phyloP scores from a whole-genome alignment of 2,797 vertebrate species.

The Pangasius djambal region DNA sequence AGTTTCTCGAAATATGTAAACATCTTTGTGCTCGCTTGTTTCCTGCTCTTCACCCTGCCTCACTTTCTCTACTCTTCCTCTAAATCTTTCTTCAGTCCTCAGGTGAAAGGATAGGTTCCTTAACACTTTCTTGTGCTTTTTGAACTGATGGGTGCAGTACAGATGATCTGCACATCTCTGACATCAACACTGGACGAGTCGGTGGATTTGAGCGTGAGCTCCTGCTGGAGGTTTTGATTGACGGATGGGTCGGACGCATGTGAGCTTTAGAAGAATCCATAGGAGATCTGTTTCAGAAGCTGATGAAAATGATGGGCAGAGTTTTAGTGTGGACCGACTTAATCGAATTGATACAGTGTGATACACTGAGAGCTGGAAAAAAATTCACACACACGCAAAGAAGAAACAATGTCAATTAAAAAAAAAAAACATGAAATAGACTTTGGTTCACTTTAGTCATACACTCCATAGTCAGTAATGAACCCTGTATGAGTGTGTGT shows the following conservation, averaged over 20 bases:
- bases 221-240: conserved; percentile 51
- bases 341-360: not conserved
- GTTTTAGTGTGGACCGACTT: not conserved
- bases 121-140: conserved; percentile 9
- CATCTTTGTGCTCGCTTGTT: not conserved
- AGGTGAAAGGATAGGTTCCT: not conserved
- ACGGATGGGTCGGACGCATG: conserved; percentile 54
- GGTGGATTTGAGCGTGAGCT: not conserved
- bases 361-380: not conserved
- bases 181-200: conserved; percentile 12
- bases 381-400: not conserved
- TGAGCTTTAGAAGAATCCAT: conserved; percentile 55
- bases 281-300: conserved; percentile 60
- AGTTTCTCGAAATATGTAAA: not conserved
- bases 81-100: not conserved
- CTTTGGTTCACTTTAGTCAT: not conserved
- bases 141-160: not conserved
- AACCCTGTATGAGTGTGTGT: conserved; percentile 12
- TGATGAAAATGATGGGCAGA: not conserved
- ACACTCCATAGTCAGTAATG: not conserved
- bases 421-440: not conserved
- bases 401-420: not conserved
- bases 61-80: not conserved
- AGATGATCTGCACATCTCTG: conserved; percentile 15
- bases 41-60: not conserved